Base-by-base conservation (phyloP, 2,113 vertebrate species). In the Toxotes chatareus region DNA sequence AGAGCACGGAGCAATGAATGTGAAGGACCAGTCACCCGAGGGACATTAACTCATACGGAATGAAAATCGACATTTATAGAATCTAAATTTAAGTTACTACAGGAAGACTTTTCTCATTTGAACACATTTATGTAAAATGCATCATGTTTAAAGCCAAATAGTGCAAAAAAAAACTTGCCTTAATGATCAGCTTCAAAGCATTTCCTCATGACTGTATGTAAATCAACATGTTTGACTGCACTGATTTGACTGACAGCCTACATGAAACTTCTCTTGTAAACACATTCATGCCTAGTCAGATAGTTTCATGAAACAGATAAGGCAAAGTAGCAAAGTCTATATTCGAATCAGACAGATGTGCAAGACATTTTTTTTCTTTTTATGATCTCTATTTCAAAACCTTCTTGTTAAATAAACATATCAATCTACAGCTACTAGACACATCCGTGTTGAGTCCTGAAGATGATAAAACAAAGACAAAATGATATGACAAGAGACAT, bases 11-110 rank as follows among this genome's bases (percentile, higher is more conserved):
- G 82, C 76, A 68, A 76, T 59, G 55, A 84, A 76, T 81, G 73
- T 81, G 83, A 82, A 84, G 71, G 64, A 80, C 80, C 74, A 79
- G 88, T 86, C 84, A 65, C 68, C 76, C 71, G 32, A 76, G 76
- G 56, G 55, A 87, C 80, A 84, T 85, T 84, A 89, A 85, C 75
- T 56, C 73, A 83, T 85, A 65, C 66, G 63, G 71, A 88, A 80
- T 51, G 17, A 75, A 87, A 68, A 80, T 85, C 19, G 13, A 80
- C 85, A 85, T 86, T 90, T 75, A 71, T 32, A 69, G 42, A 67
- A 79, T 76, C 73, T 47, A 75, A 88, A 84, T 76, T 51, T 64
- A 73, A 86, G 53, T 49, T 27, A 49, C 16, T 38, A 49, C 51
- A 66, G 66, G 66, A 75, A 14, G 68, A 21, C 42, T 12, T 76